Conservation (phyloP, 2,797 vertebrate genomes). For the Danionella dracula region DNA sequence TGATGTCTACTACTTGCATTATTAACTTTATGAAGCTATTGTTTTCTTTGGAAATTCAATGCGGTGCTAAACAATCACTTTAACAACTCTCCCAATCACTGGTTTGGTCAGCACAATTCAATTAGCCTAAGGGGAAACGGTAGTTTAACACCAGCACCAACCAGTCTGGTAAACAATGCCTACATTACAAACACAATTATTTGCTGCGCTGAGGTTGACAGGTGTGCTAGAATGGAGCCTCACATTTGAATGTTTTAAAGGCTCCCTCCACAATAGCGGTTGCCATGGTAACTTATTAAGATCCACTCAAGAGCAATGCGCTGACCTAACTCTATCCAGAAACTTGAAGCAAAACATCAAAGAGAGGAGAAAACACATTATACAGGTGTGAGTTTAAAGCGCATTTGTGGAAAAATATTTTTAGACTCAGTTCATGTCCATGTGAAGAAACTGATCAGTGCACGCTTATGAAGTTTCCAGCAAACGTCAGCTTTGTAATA, state of each 20-base stretch:
- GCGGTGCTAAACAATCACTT: neutral
- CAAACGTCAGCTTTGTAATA: neutral
- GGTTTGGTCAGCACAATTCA: neutral
- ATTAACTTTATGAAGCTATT: too few species aligned
- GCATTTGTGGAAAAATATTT: neutral
- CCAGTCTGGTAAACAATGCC: conserved; percentile 16
- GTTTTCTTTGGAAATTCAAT: neutral
- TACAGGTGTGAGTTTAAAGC: neutral
- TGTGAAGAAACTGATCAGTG: too few species aligned
- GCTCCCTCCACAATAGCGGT: conserved; percentile 27
- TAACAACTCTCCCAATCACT: neutral
- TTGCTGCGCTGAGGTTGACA: conserved; percentile 15
- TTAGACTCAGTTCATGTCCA: too few species aligned
- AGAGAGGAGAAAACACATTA: neutral
- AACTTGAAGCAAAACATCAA: conserved; percentile 28
- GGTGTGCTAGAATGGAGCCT: conserved; percentile 24
- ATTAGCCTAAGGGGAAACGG: neutral
- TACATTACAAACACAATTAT: conserved; percentile 3
- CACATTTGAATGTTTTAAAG: conserved; percentile 32
- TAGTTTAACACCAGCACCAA: conserved; percentile 9
- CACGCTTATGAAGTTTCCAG: too few species aligned
- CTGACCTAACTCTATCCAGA: conserved; percentile 21
- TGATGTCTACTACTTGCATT: too few species aligned
- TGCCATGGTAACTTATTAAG: conserved; percentile 37
- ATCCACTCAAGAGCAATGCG: conserved; percentile 27